These are phyloP conservation scores for Zenarchopterus dispar DNA, from an alignment of 2,797 vertebrate genomes.

Conservation along the genomic window DNA sequence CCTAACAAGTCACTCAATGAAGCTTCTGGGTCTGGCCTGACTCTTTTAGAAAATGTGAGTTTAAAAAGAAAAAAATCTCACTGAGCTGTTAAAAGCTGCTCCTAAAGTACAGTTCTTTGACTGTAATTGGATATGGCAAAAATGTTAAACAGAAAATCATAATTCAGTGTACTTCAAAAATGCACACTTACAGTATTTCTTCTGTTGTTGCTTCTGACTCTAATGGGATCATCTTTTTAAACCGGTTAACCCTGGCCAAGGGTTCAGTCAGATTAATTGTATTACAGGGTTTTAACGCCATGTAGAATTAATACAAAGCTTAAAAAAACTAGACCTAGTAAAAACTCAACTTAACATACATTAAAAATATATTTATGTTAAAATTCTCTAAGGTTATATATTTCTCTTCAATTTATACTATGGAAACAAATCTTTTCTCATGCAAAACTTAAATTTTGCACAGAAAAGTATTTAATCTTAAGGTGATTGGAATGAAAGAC, in stretches of 20 bases:
- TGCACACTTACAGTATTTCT: conserved; percentile 10
- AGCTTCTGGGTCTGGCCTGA: conserved; percentile 3
- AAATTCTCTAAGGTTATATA: background rate
- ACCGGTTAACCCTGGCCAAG: conserved; percentile 47
- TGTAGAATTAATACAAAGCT: conserved; percentile 39
- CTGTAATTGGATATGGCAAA: background rate
- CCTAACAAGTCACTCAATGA: background rate
- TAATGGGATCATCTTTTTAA: conserved; percentile 55
- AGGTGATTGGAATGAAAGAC: background rate
- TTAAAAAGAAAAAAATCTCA: background rate
- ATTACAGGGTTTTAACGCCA: conserved; percentile 37
- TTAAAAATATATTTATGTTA: conserved; percentile 9
- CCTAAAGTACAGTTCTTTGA: conserved; percentile 1
- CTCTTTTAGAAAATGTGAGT: conserved; percentile 13
- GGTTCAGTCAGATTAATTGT: conserved; percentile 55
- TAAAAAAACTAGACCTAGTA: conserved; percentile 39
- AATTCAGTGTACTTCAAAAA: conserved; percentile 1
- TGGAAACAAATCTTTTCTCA: too few species aligned
- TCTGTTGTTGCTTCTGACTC: conserved; percentile 13
- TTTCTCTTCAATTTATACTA: too few species aligned
- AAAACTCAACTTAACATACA: conserved; percentile 1
- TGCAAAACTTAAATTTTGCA: background rate
- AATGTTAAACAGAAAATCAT: conserved; percentile 9
- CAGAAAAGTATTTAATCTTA: background rate
- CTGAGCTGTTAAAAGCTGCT: background rate